Percentiles rank a stretch among this genome's conserved stretches.
These are phyloP conservation scores for Baryphthengus martii DNA, from an alignment of 2,113 vertebrate species.

Conservation along the genomic window DNA sequence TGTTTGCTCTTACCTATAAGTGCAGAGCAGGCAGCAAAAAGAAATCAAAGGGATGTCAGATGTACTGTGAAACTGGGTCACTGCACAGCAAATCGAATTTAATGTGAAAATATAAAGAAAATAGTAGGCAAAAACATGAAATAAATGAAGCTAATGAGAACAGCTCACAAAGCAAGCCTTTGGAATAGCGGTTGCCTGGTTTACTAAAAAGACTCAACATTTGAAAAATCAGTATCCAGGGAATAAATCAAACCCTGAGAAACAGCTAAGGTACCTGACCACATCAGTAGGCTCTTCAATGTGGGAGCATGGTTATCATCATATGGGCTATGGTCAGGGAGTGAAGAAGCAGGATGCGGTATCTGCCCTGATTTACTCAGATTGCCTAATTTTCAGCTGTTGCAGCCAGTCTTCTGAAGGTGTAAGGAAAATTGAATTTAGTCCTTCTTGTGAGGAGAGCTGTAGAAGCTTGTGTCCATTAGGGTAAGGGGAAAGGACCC, in stretches of 20 bases:
- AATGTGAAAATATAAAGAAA: constrained; percentile 34
- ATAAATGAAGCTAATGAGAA: constrained; percentile 38
- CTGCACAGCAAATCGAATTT: constrained; percentile 49
- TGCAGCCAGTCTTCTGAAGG: background rate
- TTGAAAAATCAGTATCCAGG: background rate
- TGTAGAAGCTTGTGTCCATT: background rate
- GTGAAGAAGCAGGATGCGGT: background rate
- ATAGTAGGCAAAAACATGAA: constrained; percentile 33
- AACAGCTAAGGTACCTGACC: background rate
- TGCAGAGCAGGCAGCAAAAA: constrained; percentile 26
- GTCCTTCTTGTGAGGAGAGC: background rate
- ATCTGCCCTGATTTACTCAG: background rate
- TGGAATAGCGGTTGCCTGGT: background rate
- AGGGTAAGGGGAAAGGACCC: background rate
- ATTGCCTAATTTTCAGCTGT: background rate
- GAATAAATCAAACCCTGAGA: constrained; percentile 7
- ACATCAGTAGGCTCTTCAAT: background rate
- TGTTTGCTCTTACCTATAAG: constrained; percentile 10
- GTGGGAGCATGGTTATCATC: background rate
- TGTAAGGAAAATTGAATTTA: background rate
- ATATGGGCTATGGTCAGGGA: background rate
- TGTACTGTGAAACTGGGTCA: constrained; percentile 67
- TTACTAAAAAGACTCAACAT: background rate
- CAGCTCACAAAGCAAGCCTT: constrained; percentile 1
- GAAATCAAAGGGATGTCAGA: constrained; percentile 60